These are phyloP conservation scores for Parauchenoglanis ngamensis DNA, from an alignment of 2,797 vertebrate genomes.

Conservation along the genomic window DNA sequence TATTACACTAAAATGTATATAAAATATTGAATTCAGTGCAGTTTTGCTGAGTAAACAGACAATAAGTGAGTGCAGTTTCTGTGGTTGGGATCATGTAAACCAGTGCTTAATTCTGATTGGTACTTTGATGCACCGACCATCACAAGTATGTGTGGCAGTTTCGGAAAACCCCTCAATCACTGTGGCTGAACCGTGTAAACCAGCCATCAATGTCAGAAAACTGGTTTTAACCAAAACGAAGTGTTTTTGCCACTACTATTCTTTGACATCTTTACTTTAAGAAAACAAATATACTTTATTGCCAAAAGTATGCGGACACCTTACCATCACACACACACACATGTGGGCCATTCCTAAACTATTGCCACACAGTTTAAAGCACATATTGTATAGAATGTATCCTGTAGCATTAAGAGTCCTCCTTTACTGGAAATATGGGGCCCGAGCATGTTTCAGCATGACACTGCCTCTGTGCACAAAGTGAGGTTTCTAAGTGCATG, in stretches of 20 bases:
- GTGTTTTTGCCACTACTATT: background rate
- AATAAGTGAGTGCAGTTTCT: background rate
- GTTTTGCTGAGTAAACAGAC: background rate
- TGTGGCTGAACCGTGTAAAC: background rate
- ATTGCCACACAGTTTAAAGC: background rate
- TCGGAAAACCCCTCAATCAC: background rate
- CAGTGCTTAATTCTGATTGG: background rate
- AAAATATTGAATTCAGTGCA: background rate
- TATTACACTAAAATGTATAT: background rate
- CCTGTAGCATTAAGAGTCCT: background rate
- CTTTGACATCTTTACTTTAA: background rate
- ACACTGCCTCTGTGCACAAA: background rate
- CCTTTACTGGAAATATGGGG: background rate
- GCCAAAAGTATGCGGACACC: background rate
- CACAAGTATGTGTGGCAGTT: background rate
- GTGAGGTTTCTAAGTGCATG: background rate
- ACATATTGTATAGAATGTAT: background rate
- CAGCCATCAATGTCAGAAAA: background rate
- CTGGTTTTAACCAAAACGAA: background rate
- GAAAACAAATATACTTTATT: background rate
- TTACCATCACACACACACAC: background rate
- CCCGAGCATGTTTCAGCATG: constrained; percentile 15
- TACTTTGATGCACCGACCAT: background rate
- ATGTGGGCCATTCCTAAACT: background rate
- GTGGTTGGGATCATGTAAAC: background rate